These are phyloP conservation scores for Rhagoletis zephyria DNA, from an alignment of 1,140 invertebrate species.

Conservation along the genomic window DNA sequence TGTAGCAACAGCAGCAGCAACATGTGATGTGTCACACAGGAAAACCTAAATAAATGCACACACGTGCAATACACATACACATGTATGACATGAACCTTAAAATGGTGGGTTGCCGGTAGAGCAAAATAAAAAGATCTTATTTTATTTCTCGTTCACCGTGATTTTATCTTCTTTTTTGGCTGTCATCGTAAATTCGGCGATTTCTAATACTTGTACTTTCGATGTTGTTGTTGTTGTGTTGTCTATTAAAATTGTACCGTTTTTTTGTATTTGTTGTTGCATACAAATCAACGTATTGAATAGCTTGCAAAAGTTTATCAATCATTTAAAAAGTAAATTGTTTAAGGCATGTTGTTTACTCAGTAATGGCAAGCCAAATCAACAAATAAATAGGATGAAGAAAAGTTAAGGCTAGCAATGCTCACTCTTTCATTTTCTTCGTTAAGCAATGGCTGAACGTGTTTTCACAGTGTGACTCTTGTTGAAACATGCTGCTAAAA, in stretches of 20 bases:
- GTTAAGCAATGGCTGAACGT: background rate
- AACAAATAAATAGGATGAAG: background rate
- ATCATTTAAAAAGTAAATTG: constrained; percentile 73
- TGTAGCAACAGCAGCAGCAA: background rate
- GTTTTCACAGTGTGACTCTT: background rate
- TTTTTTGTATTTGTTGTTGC: background rate
- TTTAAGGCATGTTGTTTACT: constrained; percentile 61
- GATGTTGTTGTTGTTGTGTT: background rate
- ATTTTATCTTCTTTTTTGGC: background rate
- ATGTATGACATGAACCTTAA: background rate
- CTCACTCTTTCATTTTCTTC: too few relatives aligned
- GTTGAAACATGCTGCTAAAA: background rate
- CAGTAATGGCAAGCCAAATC: background rate
- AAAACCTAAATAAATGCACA: background rate
- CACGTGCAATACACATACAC: background rate
- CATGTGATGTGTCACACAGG: background rate
- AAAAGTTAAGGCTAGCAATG: too few relatives aligned
- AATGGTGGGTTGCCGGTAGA: background rate
- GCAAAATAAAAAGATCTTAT: background rate
- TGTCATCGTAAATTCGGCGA: background rate
- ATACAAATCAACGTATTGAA: background rate
- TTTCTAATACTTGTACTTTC: constrained; percentile 28
- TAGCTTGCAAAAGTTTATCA: constrained; percentile 66
- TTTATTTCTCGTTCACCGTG: background rate
- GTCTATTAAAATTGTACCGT: background rate